phyloP scores from a whole-genome alignment of 2,888 invertebrate species.

The Andrena fulva region DNA sequence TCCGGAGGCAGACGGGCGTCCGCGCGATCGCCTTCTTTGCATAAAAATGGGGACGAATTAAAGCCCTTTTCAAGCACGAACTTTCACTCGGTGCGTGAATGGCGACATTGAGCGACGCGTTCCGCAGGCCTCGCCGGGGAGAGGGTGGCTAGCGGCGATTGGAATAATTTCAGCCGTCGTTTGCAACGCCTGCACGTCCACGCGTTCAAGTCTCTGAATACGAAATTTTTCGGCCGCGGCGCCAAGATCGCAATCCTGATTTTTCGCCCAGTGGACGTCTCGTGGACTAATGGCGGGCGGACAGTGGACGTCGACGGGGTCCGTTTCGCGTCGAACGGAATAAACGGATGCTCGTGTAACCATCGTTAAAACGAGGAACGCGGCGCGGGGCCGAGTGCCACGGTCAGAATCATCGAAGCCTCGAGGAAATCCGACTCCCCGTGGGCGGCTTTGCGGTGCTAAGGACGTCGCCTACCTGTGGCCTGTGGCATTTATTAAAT shows the following conservation, averaged over 20 bases:
- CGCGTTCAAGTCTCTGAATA: conserved; percentile 55
- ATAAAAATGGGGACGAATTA: conserved; percentile 69
- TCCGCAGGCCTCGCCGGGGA: conserved; percentile 7
- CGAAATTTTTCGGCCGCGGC: conserved; percentile 38
- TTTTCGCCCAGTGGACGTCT: too few relatives aligned
- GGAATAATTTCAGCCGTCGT: conserved; percentile 61
- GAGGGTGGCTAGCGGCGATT: conserved; percentile 40
- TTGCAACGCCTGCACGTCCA: conserved; percentile 53
- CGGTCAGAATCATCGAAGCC: conserved; percentile 61
- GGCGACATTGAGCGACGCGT: conserved; percentile 44
- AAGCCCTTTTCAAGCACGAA: conserved; percentile 43
- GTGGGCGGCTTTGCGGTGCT: conserved; percentile 73
- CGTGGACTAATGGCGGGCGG: too few relatives aligned
- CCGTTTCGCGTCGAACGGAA: conserved; percentile 7
- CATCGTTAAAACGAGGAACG: conserved; percentile 45
- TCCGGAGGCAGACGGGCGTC: conserved; percentile 51
- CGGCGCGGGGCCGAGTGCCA: conserved; percentile 2
- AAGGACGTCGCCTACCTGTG: conserved; percentile 76
- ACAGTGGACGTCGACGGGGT: too few relatives aligned
- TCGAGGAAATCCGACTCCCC: conserved; percentile 73
- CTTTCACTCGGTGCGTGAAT: conserved; percentile 44
- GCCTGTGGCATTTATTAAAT: conserved; percentile 81
- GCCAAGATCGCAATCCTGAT: background rate
- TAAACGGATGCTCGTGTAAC: conserved; percentile 55
- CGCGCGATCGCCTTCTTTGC: conserved; percentile 59